Conservation (phyloP, 2,888 invertebrate genomes). For the Oscheius myriophilus region DNA sequence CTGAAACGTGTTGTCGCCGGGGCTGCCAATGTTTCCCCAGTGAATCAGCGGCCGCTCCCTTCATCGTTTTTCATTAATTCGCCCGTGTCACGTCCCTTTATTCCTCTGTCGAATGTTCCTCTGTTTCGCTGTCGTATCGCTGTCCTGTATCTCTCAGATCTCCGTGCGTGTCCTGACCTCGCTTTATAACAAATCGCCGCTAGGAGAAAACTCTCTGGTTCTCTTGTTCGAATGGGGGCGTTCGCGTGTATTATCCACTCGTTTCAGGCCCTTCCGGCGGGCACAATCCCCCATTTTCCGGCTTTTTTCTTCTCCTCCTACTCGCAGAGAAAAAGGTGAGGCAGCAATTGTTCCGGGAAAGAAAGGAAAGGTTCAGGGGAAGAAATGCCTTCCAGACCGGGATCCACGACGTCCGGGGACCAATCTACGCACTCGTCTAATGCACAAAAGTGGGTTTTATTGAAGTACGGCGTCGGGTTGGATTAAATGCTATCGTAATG, state of each 20-base stretch:
- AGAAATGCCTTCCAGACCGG: conserved; percentile 14
- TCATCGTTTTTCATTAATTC: background rate
- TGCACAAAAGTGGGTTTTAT: too few species aligned
- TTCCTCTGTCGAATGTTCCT: background rate
- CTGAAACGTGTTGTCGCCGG: background rate
- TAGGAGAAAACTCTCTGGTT: too few species aligned
- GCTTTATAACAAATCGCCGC: too few species aligned
- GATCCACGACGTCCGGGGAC: conserved; percentile 17
- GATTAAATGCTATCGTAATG: too few species aligned
- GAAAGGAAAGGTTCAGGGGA: too few species aligned
- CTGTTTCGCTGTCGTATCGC: background rate
- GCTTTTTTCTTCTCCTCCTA: background rate
- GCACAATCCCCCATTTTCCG: background rate
- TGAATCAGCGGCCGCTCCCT: background rate
- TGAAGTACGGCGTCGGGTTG: too few species aligned
- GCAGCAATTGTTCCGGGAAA: conserved; percentile 13
- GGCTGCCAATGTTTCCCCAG: too few species aligned
- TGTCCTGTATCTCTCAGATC: conserved; percentile 4
- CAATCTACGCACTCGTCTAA: conserved; percentile 12
- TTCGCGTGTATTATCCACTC: background rate
- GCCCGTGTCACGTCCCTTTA: background rate
- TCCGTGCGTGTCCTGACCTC: background rate
- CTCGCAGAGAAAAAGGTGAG: conserved; percentile 9
- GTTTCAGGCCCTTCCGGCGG: background rate
- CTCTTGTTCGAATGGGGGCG: background rate